phyloP scores from a whole-genome alignment of 2,797 vertebrate species.

The Takifugu rubripes region DNA sequence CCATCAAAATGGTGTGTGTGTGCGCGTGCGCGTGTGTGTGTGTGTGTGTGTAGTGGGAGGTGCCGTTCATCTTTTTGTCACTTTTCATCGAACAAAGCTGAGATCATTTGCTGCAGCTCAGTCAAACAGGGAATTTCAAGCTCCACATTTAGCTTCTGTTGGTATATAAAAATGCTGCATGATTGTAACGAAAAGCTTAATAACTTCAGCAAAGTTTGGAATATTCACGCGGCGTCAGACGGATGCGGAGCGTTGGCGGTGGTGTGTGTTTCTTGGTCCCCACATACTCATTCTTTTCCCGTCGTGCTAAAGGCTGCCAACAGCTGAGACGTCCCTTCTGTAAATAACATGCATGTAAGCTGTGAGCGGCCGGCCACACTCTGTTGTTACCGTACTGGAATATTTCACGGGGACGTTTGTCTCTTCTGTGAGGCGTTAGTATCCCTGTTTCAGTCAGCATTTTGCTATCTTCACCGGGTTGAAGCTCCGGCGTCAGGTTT shows the following conservation, averaged over 20 bases:
- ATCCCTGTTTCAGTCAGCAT: too few relatives aligned
- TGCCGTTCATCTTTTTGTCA: slow-evolving; percentile 1
- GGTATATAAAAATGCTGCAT: slow-evolving; percentile 60
- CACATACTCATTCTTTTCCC: too few relatives aligned
- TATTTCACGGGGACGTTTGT: too few relatives aligned
- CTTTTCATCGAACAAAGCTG: slow-evolving; percentile 25
- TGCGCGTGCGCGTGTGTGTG: too few relatives aligned
- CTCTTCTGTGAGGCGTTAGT: too few relatives aligned
- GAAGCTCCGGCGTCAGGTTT: too few relatives aligned
- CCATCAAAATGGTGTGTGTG: slow-evolving; percentile 59
- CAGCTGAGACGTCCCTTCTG: slow-evolving; percentile 24
- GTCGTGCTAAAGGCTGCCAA: not conserved
- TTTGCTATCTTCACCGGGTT: too few relatives aligned
- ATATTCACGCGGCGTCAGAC: not conserved
- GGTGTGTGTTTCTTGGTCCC: not conserved
- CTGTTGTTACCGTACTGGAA: too few relatives aligned
- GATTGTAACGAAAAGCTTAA: slow-evolving; percentile 50
- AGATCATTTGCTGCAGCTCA: slow-evolving; percentile 35
- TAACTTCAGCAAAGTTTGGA: not conserved
- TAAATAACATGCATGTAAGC: slow-evolving; percentile 45
- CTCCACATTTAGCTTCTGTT: slow-evolving; percentile 35
- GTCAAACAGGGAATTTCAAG: slow-evolving; percentile 1
- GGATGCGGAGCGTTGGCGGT: not conserved
- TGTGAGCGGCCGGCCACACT: not conserved
- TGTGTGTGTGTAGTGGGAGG: too few relatives aligned